Conservation (phyloP, 2,888 invertebrate species). For the Himalopsyche tibetana region DNA sequence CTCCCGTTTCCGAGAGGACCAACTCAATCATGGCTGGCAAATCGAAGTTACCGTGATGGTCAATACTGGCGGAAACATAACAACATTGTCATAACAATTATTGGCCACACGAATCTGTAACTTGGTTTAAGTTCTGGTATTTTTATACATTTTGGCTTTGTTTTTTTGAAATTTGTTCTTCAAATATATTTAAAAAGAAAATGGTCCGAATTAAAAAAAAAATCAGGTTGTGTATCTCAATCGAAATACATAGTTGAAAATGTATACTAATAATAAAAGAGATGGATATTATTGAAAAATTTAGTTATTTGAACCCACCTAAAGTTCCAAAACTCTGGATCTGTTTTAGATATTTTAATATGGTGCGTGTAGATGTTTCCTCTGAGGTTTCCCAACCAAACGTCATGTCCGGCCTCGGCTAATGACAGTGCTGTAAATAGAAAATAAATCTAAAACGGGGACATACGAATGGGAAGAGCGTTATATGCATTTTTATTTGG, state of each 20-base stretch:
- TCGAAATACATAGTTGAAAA: no score
- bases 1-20: slow-evolving; percentile 72
- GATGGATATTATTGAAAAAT: background rate
- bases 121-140: no score
- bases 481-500: no score
- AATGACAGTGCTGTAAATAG: slow-evolving; percentile 74
- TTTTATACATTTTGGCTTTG: no score
- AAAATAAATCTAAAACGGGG: background rate
- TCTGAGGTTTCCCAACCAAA: slow-evolving; percentile 78
- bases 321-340: background rate
- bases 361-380: slow-evolving; percentile 76
- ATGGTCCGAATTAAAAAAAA: no score
- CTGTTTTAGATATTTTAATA: slow-evolving; percentile 35
- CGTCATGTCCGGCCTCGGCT: slow-evolving; percentile 79
- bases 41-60: slow-evolving; percentile 79
- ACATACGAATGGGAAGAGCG: no score
- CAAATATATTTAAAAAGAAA: no score
- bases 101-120: no score
- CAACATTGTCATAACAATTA: no score
- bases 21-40: slow-evolving; percentile 77
- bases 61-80: slow-evolving; percentile 72
- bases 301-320: background rate
- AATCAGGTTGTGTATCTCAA: no score
- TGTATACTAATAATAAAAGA: no score
- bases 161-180: no score